These are phyloP conservation scores for Antitype chi DNA, from an alignment of 2,888 invertebrate genomes.

Conservation along the genomic window DNA sequence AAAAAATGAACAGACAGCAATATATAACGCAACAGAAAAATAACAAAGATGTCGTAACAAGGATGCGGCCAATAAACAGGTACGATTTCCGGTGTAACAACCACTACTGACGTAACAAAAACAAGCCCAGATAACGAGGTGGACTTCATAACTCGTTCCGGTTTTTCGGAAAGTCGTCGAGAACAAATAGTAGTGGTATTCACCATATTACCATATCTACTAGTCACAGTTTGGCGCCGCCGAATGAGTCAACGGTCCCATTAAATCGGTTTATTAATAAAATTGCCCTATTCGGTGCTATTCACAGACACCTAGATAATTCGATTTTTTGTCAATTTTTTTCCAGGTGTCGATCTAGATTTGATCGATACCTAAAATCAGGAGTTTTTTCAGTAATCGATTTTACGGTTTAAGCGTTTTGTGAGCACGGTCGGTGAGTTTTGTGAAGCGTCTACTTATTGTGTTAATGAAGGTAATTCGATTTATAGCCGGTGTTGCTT, in stretches of 20 bases:
- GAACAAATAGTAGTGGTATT: constrained; percentile 72
- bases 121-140: constrained; percentile 72
- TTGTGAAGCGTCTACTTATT: constrained; percentile 49
- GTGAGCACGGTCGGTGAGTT: constrained; percentile 44
- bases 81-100: constrained; percentile 81
- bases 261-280: constrained; percentile 74
- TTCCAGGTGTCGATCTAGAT: constrained; percentile 40
- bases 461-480: constrained; percentile 62
- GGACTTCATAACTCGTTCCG: constrained; percentile 71
- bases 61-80: constrained; percentile 82
- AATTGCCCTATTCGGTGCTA: constrained; percentile 74
- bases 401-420: constrained; percentile 48
- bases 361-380: constrained; percentile 37
- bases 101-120: constrained; percentile 73
- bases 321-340: constrained; percentile 30
- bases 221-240: constrained; percentile 79
- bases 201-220: constrained; percentile 76
- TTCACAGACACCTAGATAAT: constrained; percentile 64
- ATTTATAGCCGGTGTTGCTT: constrained; percentile 51
- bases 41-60: constrained; percentile 73
- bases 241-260: constrained; percentile 78
- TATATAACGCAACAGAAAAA: constrained; percentile 68
- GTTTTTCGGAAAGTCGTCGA: constrained; percentile 60
- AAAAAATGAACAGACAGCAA: constrained; percentile 51
- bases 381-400: constrained; percentile 35